Conservation (phyloP, 2,113 vertebrate species). For the Apodemus speciosus region DNA sequence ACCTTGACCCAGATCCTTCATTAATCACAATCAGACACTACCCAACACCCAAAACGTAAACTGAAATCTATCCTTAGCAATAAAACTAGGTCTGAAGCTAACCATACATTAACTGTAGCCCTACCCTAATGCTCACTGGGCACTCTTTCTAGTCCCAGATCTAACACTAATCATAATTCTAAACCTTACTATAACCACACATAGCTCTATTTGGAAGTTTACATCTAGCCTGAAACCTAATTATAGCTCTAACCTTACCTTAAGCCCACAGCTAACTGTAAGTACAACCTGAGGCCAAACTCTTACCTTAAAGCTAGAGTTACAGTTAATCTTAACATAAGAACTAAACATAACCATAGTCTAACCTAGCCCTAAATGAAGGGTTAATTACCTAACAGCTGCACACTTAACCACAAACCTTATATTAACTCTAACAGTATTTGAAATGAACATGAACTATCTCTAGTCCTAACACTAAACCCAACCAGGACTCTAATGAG, state of each 20-base stretch:
- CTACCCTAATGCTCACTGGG: background rate
- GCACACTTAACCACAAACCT: background rate
- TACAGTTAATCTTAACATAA: background rate
- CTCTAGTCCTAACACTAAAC: background rate
- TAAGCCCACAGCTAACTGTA: background rate
- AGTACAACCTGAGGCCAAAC: background rate
- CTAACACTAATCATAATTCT: background rate
- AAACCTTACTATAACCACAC: background rate
- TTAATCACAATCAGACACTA: background rate
- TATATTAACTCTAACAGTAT: background rate
- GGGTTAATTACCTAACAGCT: background rate
- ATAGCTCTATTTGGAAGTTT: background rate
- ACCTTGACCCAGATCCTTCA: background rate
- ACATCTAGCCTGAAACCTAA: background rate
- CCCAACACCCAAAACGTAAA: background rate
- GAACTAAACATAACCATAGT: background rate
- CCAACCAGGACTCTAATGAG: no score
- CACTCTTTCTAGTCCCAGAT: background rate
- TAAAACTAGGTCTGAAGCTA: background rate
- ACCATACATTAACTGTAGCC: background rate
- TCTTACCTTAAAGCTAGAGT: background rate
- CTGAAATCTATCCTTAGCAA: background rate
- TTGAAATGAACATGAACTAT: background rate
- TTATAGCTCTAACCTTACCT: background rate
- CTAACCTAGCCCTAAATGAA: background rate